A percentile compares a stretch with the other conserved stretches of the same genome.
Conservation (phyloP, 23 tunicate genomes). For the Styela clava region DNA sequence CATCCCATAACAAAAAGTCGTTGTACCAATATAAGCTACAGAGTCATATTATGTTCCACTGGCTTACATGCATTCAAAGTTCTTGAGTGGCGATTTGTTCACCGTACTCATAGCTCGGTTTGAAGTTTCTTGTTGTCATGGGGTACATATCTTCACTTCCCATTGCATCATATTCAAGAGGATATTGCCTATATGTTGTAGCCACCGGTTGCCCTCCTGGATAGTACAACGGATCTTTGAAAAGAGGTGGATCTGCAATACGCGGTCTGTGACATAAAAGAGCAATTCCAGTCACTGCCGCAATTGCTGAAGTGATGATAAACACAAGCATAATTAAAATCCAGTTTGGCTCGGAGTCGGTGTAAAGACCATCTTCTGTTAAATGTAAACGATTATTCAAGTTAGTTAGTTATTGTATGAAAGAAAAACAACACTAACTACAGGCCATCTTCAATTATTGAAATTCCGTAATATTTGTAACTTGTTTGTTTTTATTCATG, state of each 20-base stretch:
- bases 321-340: conserved; percentile 40
- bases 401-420: too few relatives aligned
- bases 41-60: too few relatives aligned
- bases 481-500: too few relatives aligned
- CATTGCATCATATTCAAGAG: conserved; percentile 35
- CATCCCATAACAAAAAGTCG: too few relatives aligned
- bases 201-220: conserved; percentile 19
- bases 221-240: conserved; percentile 36
- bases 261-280: conserved; percentile 32
- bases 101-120: not conserved
- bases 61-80: conserved; percentile 16
- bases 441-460: too few relatives aligned
- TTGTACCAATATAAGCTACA: too few relatives aligned
- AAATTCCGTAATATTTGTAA: too few relatives aligned
- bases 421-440: too few relatives aligned
- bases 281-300: conserved; percentile 61
- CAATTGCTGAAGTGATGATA: conserved; percentile 57
- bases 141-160: conserved; percentile 49
- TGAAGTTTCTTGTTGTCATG: conserved; percentile 30
- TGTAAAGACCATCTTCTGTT: too few relatives aligned
- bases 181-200: conserved; percentile 54
- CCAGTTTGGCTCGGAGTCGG: conserved; percentile 67
- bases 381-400: too few relatives aligned
- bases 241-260: conserved; percentile 61
- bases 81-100: conserved; percentile 15